Evolutionary conservation across 2,113 vertebrate genomes (phyloP).

Genomic region (Penelope pileata): DNA sequence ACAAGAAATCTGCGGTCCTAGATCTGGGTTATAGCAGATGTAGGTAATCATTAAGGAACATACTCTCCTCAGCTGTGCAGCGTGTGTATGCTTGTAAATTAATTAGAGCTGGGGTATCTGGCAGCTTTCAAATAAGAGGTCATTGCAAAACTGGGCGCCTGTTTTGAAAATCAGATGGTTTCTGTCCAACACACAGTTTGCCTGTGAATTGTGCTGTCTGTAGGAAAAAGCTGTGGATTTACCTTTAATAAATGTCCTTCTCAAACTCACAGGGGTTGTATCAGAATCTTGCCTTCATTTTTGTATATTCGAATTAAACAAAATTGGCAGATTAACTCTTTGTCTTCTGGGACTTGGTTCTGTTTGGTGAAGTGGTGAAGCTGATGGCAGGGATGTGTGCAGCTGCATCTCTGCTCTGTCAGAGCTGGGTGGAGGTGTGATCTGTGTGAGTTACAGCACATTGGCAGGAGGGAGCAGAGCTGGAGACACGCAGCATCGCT

Average conservation of each 20-base stretch:
- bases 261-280: background rate
- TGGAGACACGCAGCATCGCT: background rate
- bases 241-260: background rate
- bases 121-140: background rate
- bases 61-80: background rate
- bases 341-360: background rate
- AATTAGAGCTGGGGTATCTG: background rate
- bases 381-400: background rate
- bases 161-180: background rate
- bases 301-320: background rate
- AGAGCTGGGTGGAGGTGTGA: background rate
- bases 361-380: too few species aligned
- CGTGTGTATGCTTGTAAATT: background rate
- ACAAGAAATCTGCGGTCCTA: rapidly evolving
- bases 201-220: background rate
- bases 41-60: background rate
- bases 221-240: background rate
- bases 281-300: background rate
- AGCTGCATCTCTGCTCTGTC: background rate
- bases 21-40: background rate
- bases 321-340: background rate
- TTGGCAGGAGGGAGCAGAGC: background rate
- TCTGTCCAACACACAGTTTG: background rate
- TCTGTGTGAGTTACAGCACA: background rate
- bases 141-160: background rate